Percentiles rank a stretch among this genome's conserved stretches.
Evolutionary conservation across 1,140 invertebrate genomes (phyloP).

Genomic region (Nomia melanderi): DNA sequence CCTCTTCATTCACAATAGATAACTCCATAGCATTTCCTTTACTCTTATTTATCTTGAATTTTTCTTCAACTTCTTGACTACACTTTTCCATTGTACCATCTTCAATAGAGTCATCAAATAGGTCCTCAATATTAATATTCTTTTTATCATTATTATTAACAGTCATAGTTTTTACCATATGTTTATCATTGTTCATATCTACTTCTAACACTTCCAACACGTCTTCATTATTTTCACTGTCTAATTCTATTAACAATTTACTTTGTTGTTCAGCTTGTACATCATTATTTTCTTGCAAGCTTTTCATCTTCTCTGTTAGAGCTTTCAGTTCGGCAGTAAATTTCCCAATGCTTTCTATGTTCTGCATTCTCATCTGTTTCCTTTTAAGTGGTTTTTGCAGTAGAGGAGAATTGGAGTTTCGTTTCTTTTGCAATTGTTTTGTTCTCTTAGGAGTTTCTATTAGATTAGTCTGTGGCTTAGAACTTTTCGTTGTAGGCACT

Average conservation of each 20-base stretch:
- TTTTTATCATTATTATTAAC: constrained; percentile 22
- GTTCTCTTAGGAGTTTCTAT: constrained; percentile 68
- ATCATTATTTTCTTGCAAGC: constrained; percentile 37
- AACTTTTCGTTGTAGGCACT: constrained; percentile 42
- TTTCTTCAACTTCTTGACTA: constrained; percentile 74
- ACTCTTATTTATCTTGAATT: constrained; percentile 49
- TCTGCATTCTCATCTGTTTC: constrained; percentile 66
- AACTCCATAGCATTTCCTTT: not conserved
- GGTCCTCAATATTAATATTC: constrained; percentile 56
- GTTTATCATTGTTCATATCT: not conserved
- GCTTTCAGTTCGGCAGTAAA: constrained; percentile 69
- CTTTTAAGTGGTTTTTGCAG: constrained; percentile 70
- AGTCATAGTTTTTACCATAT: not conserved
- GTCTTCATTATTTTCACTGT: not conserved
- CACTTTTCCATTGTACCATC: constrained; percentile 71
- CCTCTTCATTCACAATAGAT: not conserved
- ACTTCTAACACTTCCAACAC: not conserved
- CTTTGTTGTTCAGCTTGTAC: not conserved
- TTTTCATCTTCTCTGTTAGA: constrained; percentile 60
- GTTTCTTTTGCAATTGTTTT: constrained; percentile 64
- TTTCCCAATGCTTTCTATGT: constrained; percentile 65
- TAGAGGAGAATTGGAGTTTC: constrained; percentile 71
- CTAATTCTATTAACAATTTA: not conserved
- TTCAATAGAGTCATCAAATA: constrained; percentile 73
- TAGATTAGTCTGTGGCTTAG: constrained; percentile 4